A percentile compares a stretch with the other conserved stretches of the same genome.
phyloP scores from a whole-genome alignment of 1,140 invertebrate genomes.

The Pinna nobilis region DNA sequence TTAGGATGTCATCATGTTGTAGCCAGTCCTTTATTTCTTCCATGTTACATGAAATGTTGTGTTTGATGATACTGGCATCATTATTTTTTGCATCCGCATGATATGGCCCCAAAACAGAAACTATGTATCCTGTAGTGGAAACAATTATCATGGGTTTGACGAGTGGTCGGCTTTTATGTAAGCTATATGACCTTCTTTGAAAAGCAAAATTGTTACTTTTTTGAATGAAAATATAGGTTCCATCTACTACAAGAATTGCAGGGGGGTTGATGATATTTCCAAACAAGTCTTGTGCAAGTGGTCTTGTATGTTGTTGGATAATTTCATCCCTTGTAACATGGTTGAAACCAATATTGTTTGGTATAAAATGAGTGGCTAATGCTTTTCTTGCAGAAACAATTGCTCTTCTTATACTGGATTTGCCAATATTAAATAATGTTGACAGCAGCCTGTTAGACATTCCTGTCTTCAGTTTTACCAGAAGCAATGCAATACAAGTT shows the following conservation, averaged over 20 bases:
- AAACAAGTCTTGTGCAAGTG: slow-evolving; percentile 18
- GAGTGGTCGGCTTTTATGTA: slow-evolving; percentile 16
- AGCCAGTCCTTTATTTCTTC: slow-evolving; percentile 23
- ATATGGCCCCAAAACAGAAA: slow-evolving; percentile 24
- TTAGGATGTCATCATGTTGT: slow-evolving; percentile 15
- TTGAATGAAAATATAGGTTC: slow-evolving; percentile 37
- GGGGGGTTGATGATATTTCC: neutral
- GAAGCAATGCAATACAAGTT: slow-evolving; percentile 15
- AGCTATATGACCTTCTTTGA: slow-evolving; percentile 21
- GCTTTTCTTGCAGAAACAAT: neutral
- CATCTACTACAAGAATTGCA: slow-evolving; percentile 28
- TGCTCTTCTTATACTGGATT: slow-evolving; percentile 8
- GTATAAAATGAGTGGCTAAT: neutral
- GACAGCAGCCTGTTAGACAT: slow-evolving; percentile 21
- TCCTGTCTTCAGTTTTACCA: slow-evolving; percentile 15
- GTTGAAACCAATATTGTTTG: neutral
- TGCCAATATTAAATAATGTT: slow-evolving; percentile 16
- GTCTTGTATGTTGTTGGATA: slow-evolving; percentile 12
- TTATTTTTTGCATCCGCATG: slow-evolving; percentile 30
- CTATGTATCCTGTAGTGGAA: slow-evolving; percentile 18
- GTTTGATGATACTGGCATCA: slow-evolving; percentile 40
- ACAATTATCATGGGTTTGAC: slow-evolving; percentile 23
- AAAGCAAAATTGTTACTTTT: slow-evolving; percentile 34
- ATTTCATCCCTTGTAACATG: neutral
- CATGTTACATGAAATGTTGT: slow-evolving; percentile 24